Percentiles rank a stretch among this genome's conserved stretches.
phyloP scores from a whole-genome alignment of 1,140 invertebrate species.

The Brachionus calyciflorus region DNA sequence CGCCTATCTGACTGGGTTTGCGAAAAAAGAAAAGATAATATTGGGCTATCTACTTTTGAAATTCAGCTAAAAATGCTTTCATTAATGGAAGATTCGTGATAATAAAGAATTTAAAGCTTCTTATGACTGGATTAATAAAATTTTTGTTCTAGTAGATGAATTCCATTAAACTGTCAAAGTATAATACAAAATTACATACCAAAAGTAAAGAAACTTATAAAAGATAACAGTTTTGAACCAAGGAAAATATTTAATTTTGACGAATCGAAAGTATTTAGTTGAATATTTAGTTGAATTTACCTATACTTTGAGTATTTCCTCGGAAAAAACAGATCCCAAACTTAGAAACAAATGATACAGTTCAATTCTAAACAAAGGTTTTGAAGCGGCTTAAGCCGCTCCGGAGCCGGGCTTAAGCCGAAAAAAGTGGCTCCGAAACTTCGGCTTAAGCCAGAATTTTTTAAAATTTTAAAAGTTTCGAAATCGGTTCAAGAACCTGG shows the following conservation, averaged over 20 bases:
- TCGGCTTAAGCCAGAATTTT: no score
- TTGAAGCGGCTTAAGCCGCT: no score
- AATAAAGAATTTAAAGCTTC: neutral
- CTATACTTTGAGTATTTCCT: neutral
- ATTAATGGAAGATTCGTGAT: neutral
- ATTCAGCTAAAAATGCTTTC: neutral
- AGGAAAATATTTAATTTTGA: conserved; percentile 6
- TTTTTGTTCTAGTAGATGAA: conserved; percentile 12
- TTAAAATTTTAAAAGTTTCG: no score
- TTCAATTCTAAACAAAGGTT: no score
- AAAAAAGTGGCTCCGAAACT: no score
- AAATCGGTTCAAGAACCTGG: no score
- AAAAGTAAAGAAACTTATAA: neutral
- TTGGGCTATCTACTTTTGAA: conserved; percentile 40
- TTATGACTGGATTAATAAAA: neutral
- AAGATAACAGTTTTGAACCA: neutral
- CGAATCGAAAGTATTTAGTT: neutral
- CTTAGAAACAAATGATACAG: conserved; percentile 2
- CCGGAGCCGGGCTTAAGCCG: no score
- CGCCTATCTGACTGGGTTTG: neutral
- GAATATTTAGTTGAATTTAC: conserved; percentile 10
- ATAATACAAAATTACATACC: neutral
- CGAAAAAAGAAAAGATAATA: neutral
- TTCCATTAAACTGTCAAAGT: neutral
- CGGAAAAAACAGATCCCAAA: conserved; percentile 11